Conservation (phyloP, 2,797 vertebrate species). For the Liasis olivaceus region DNA sequence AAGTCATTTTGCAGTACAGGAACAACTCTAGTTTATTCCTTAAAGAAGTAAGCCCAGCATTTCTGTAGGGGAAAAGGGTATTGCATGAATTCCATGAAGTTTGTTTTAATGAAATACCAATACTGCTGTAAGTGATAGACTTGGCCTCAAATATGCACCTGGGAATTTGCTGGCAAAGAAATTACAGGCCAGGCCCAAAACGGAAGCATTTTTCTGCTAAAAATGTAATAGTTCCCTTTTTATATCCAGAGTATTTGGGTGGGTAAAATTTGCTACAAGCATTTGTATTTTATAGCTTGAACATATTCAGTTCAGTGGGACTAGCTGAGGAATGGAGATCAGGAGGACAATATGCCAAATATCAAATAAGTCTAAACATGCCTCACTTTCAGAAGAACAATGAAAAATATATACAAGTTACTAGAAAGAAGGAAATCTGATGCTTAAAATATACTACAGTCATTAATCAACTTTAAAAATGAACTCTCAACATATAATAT, state of each 20-base stretch:
- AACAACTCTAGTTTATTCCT: constrained; percentile 38
- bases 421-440: constrained; percentile 14
- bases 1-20: neutral
- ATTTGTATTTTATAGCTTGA: constrained; percentile 55
- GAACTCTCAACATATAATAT: constrained; percentile 26
- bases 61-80: constrained; percentile 42
- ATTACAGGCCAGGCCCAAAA: constrained; percentile 51
- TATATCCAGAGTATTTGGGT: constrained; percentile 51
- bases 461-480: constrained; percentile 40
- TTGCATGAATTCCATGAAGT: constrained; percentile 53
- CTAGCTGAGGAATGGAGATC: constrained; percentile 59
- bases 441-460: constrained; percentile 13
- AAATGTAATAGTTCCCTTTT: constrained; percentile 48
- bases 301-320: constrained; percentile 47
- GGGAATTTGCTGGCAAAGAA: constrained; percentile 52
- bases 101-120: constrained; percentile 59
- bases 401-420: neutral
- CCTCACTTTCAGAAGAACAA: neutral
- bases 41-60: constrained; percentile 59
- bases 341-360: constrained; percentile 51
- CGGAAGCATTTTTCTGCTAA: constrained; percentile 53
- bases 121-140: constrained; percentile 64
- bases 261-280: constrained; percentile 41
- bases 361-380: constrained; percentile 49
- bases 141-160: constrained; percentile 64